phyloP scores from a whole-genome alignment of 2,113 vertebrate genomes.

The Coracopsis vasa region DNA sequence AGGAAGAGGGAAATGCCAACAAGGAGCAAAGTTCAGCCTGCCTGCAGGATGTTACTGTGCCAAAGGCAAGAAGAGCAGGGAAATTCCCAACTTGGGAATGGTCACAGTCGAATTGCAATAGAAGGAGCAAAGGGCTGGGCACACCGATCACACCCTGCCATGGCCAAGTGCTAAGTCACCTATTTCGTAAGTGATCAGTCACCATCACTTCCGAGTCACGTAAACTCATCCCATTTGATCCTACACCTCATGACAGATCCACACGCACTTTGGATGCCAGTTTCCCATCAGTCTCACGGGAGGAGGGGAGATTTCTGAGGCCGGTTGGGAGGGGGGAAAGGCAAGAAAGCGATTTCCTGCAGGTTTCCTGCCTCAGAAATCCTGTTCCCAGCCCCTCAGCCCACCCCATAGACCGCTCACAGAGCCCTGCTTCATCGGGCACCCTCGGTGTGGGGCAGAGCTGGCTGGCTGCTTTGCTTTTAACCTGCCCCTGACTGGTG shows the following conservation, averaged over 20 bases:
- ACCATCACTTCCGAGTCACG: background rate
- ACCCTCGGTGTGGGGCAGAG: rapidly evolving
- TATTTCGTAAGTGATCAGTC: rapidly evolving
- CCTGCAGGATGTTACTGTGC: background rate
- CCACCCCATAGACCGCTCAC: background rate
- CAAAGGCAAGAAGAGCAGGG: background rate
- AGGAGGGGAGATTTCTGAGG: background rate
- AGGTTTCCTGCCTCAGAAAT: background rate
- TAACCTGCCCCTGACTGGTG: rapidly evolving
- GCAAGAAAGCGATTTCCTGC: background rate
- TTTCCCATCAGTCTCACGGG: background rate
- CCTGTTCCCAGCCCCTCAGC: background rate
- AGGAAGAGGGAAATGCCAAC: background rate
- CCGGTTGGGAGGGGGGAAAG: background rate
- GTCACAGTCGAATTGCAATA: background rate
- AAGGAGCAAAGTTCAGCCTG: background rate
- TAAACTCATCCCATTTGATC: background rate
- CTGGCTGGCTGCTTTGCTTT: background rate
- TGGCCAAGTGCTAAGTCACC: background rate
- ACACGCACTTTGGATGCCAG: rapidly evolving
- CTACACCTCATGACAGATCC: background rate
- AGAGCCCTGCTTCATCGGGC: background rate
- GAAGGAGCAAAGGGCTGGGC: background rate
- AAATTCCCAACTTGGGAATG: rapidly evolving
- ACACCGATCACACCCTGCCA: background rate